Base-by-base conservation (phyloP, 2,113 vertebrate species). In the Sphyrna mokarran region DNA sequence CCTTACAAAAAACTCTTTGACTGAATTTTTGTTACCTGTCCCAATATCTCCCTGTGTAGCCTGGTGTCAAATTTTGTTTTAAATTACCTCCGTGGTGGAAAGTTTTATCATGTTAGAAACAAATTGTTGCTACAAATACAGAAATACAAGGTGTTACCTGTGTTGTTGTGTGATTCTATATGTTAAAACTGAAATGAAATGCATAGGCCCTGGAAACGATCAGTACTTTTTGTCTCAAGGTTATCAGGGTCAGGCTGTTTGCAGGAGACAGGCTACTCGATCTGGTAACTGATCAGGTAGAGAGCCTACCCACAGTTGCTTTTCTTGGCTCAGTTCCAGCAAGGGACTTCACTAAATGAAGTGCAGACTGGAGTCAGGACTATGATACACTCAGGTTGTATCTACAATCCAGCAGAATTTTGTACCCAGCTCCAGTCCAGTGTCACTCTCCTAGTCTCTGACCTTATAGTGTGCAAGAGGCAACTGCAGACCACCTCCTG, bases 241-340 rank as follows among this genome's bases (percentile, higher is more conserved):
- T 91, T 33, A 20, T 11, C 87, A 91, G 58, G 58, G 58, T 91
- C 54, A 63, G 54, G 26, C 58, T 91, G 54, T 63, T 54, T 91
- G 26, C 13, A 91, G 18, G 87, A 63, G 22, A 18, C 54, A 14
- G 87, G 87, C 33, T 63, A 91, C 16, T 33, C 16, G 29, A 91
- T 91, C 87, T 91, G 14, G 87, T 61, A 91, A 91, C 54, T 91
- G 29, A 91, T 63, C 87, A 63, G 87, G 11, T 63, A n/a, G 48
- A 14, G 14, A 63, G 29, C 58, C 48, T 63, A 33, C 54, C 58
- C 16, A 29, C 54, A 89, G 48, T 58, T n/a, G 54, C 33, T 58
- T 26, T 61, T 13, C 29, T 58, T 61, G 87, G 85, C 26, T 90
- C 13, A 14, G 3, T 9, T 26, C 48, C 87, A 91, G 29, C 29